A percentile compares a stretch with the other conserved stretches of the same genome.
Evolutionary conservation across 2,888 invertebrate species (phyloP).

Genomic region (Patella depressa): DNA sequence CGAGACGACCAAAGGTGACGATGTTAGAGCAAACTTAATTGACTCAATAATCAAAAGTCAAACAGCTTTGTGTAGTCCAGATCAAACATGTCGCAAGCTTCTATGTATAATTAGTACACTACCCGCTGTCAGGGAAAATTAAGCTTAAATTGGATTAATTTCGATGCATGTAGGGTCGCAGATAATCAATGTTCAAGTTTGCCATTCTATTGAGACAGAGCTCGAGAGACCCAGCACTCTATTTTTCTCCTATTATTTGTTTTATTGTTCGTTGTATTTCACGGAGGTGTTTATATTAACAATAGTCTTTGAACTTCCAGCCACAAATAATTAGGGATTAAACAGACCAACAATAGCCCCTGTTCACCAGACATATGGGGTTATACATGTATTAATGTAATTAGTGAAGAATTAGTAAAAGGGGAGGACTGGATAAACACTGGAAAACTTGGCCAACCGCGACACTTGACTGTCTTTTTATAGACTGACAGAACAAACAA

Average conservation of each 20-base stretch:
- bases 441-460: background rate
- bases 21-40: conserved; percentile 6
- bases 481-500: conserved; percentile 1
- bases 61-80: conserved; percentile 2
- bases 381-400: background rate
- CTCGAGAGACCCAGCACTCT: too few species aligned
- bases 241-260: too few species aligned
- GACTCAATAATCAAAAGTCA: conserved; percentile 12
- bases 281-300: conserved; percentile 4
- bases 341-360: conserved; percentile 9
- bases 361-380: conserved; percentile 9
- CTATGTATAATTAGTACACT: too few species aligned
- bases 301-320: background rate
- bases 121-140: too few species aligned
- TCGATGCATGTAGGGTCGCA: too few species aligned
- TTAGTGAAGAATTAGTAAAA: background rate
- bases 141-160: too few species aligned
- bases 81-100: background rate
- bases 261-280: background rate
- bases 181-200: too few species aligned
- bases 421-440: conserved; percentile 7
- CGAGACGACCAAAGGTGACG: background rate
- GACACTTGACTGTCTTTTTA: background rate
- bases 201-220: too few species aligned
- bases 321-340: background rate